A percentile compares a stretch with the other conserved stretches of the same genome.
Evolutionary conservation across 1,140 invertebrate genomes (phyloP).

Genomic region (Phortica variegata): DNA sequence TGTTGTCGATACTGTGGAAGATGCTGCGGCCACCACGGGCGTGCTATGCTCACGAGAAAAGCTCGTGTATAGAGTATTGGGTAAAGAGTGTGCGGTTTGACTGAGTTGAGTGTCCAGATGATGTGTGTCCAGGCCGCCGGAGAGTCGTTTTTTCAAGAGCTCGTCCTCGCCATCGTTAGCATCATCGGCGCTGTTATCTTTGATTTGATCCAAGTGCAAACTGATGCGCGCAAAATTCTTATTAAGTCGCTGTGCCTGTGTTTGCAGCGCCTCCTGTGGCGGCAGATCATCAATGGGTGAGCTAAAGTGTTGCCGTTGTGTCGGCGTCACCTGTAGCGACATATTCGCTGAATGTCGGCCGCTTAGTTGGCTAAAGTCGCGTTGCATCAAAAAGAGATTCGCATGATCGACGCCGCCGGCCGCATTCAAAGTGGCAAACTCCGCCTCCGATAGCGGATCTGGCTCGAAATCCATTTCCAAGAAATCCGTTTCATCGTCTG

Average conservation of each 20-base stretch:
- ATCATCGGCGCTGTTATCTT: slow-evolving; percentile 20
- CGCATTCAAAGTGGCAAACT: slow-evolving; percentile 24
- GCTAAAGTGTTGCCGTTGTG: slow-evolving; percentile 35
- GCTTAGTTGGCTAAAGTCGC: slow-evolving; percentile 41
- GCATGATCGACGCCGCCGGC: slow-evolving; percentile 15
- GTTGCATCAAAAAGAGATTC: slow-evolving; percentile 44
- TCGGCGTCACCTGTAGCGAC: slow-evolving; percentile 15
- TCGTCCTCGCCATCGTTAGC: slow-evolving; percentile 12
- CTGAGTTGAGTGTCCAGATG: neutral
- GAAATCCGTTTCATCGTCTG: slow-evolving; percentile 50
- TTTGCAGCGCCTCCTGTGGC: slow-evolving; percentile 35
- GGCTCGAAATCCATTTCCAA: slow-evolving; percentile 56
- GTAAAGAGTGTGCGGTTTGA: slow-evolving; percentile 32
- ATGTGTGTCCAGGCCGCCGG: slow-evolving; percentile 7
- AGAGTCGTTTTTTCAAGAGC: slow-evolving; percentile 22
- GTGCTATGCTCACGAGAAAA: no score
- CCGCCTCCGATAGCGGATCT: slow-evolving; percentile 46
- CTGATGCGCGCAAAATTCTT: slow-evolving; percentile 49
- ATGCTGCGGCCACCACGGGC: slow-evolving; percentile 36
- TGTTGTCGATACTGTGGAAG: slow-evolving; percentile 30
- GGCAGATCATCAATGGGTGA: slow-evolving; percentile 45
- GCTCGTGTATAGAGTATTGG: slow-evolving; percentile 31
- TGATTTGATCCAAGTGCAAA: slow-evolving; percentile 49
- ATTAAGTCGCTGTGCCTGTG: slow-evolving; percentile 28
- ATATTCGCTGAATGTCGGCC: slow-evolving; percentile 13